Percentiles rank a stretch among this genome's conserved stretches.
Evolutionary conservation across 2,113 vertebrate genomes (phyloP).

Genomic region (Naja naja): DNA sequence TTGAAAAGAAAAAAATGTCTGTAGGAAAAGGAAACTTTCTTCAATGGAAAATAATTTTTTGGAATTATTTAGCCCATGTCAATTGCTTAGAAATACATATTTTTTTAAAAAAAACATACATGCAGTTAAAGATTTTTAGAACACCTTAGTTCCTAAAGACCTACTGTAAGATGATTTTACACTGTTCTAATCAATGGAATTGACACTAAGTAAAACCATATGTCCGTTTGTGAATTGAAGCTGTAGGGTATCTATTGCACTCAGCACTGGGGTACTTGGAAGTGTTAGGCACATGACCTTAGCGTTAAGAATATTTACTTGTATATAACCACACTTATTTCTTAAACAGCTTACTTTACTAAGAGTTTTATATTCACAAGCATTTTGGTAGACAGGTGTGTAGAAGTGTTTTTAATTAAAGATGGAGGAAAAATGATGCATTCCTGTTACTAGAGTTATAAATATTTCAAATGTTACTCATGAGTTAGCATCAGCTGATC

Average conservation of each 20-base stretch:
- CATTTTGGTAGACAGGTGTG: neutral
- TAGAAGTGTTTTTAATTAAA: neutral
- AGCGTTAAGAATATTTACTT: neutral
- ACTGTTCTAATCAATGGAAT: neutral
- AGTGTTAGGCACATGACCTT: neutral
- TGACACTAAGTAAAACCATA: neutral
- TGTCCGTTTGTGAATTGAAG: neutral
- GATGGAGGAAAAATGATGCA: slow-evolving; percentile 13
- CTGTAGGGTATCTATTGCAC: neutral
- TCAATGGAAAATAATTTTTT: slow-evolving; percentile 55
- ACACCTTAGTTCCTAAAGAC: neutral
- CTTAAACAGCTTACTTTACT: neutral
- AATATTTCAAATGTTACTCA: slow-evolving; percentile 21
- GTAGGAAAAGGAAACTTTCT: slow-evolving; percentile 66
- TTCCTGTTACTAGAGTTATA: neutral
- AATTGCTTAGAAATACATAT: slow-evolving; percentile 18
- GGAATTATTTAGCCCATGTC: slow-evolving; percentile 52
- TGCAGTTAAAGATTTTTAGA: neutral
- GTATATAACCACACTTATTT: neutral
- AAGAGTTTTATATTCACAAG: neutral
- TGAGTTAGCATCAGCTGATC: slow-evolving; percentile 46
- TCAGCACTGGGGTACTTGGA: neutral
- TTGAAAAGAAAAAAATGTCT: slow-evolving; percentile 72
- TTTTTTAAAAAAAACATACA: neutral
- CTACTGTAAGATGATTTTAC: neutral